Percentiles rank a stretch among this genome's conserved stretches.
phyloP scores from a whole-genome alignment of 2,888 invertebrate species.

The Erebia aethiops region DNA sequence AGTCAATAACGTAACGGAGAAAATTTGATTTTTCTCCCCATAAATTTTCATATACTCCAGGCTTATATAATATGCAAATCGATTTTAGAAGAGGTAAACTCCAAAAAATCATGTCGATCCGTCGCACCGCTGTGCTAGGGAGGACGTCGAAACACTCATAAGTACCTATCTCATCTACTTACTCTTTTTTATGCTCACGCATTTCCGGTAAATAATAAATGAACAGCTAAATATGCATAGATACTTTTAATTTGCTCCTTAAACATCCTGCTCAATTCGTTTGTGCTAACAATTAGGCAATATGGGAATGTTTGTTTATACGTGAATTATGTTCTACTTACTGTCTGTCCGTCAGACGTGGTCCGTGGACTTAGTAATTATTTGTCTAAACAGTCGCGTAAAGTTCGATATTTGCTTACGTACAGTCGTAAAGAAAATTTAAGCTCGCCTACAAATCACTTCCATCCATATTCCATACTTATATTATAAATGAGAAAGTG shows the following conservation, averaged over 20 bases:
- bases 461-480: background rate
- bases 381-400: slow-evolving; percentile 29
- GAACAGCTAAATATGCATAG: background rate
- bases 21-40: no score
- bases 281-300: slow-evolving; percentile 12
- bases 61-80: no score
- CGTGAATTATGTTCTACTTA: slow-evolving; percentile 35
- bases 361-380: slow-evolving; percentile 32
- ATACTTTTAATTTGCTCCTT: slow-evolving; percentile 18
- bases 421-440: no score
- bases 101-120: no score
- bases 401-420: slow-evolving; percentile 24
- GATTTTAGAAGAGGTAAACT: no score
- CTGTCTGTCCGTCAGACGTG: slow-evolving; percentile 21
- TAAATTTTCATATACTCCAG: no score
- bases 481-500: background rate
- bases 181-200: no score
- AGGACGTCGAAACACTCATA: no score
- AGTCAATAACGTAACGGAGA: no score
- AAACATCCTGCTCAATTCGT: slow-evolving; percentile 37
- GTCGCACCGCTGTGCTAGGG: no score
- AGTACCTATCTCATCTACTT: no score
- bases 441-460: no score
- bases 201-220: slow-evolving; percentile 13
- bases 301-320: slow-evolving; percentile 30